phyloP scores from a whole-genome alignment of 2,797 vertebrate genomes.

The Typhlichthys subterraneus region DNA sequence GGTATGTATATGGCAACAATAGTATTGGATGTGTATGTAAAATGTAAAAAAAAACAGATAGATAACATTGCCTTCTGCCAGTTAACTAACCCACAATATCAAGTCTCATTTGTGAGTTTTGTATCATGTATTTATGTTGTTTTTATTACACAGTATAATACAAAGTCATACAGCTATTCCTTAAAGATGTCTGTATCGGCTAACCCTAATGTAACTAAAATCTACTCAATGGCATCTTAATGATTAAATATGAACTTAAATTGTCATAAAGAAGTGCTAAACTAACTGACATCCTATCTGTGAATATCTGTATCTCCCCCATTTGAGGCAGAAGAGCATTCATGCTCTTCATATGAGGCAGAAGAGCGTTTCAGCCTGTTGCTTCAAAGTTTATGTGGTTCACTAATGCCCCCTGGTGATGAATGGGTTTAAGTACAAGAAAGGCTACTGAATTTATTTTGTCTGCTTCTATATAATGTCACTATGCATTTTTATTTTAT shows the following conservation, averaged over 20 bases:
- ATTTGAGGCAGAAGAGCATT: background rate
- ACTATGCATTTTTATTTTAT: constrained; percentile 5
- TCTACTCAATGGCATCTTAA: constrained; percentile 4
- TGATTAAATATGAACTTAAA: constrained; percentile 23
- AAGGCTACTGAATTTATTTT: constrained; percentile 22
- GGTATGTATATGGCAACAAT: constrained; percentile 16
- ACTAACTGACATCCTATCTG: constrained; percentile 1
- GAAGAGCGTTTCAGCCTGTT: constrained; percentile 1
- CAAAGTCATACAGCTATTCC: constrained; percentile 23
- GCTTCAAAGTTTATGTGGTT: constrained; percentile 42
- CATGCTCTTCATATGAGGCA: no score
- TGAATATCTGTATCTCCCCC: background rate
- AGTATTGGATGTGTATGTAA: constrained; percentile 25
- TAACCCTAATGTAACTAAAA: constrained; percentile 18
- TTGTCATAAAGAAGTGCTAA: constrained; percentile 9
- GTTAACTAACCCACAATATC: constrained; percentile 15
- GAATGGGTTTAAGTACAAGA: constrained; percentile 44
- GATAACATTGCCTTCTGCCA: constrained; percentile 17
- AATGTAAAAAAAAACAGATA: constrained; percentile 21
- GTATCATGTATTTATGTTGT: constrained; percentile 58
- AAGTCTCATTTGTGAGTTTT: constrained; percentile 45
- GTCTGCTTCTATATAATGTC: constrained; percentile 3
- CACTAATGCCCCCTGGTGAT: constrained; percentile 72
- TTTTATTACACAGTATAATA: constrained; percentile 39
- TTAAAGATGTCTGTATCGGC: constrained; percentile 17